Evolutionary conservation across 2,888 invertebrate species (phyloP).

Genomic region (Keiferia lycopersicella): DNA sequence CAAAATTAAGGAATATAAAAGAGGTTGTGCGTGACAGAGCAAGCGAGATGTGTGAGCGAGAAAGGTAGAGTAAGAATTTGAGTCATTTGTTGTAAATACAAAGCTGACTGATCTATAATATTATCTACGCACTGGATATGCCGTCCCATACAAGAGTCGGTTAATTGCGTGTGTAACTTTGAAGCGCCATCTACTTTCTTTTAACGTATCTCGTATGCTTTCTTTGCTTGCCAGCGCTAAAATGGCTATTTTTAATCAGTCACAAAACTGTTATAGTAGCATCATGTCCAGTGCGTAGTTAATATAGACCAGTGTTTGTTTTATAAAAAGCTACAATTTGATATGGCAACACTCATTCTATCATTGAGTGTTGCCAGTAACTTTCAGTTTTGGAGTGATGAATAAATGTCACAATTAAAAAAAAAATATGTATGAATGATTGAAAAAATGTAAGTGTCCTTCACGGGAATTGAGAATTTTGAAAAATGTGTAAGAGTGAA

Average conservation of each 20-base stretch:
- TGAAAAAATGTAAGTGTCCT: neutral
- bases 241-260: no score
- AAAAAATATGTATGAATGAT: neutral
- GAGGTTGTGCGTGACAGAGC: constrained; percentile 65
- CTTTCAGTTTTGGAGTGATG: neutral
- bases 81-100: no score
- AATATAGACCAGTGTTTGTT: no score
- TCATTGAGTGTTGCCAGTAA: constrained; percentile 6
- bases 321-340: neutral
- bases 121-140: no score
- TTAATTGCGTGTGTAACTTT: no score
- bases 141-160: no score
- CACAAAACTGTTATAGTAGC: no score
- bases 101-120: no score
- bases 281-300: no score
- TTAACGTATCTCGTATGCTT: no score
- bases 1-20: constrained; percentile 42
- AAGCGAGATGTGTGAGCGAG: constrained; percentile 38
- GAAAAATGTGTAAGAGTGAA: neutral
- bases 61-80: neutral
- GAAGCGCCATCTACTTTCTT: no score
- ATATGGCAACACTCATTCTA: neutral
- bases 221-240: no score
- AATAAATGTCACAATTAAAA: neutral
- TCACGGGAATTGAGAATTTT: neutral